phyloP scores from a whole-genome alignment of 1,140 invertebrate species.

The Steinernema feltiae region DNA sequence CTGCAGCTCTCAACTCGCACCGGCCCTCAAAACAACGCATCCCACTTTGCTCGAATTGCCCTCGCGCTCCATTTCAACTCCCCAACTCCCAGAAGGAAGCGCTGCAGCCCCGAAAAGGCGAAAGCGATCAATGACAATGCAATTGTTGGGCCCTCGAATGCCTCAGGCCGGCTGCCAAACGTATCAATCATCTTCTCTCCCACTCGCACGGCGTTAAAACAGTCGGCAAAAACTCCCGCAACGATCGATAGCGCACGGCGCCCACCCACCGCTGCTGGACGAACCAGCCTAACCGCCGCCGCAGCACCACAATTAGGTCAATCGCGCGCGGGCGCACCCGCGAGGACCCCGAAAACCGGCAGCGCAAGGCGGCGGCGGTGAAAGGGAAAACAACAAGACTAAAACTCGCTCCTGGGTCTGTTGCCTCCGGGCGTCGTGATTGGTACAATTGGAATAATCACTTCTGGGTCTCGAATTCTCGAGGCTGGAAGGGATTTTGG shows the following conservation, averaged over 20 bases:
- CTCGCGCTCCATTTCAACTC: background rate
- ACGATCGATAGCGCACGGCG: constrained; percentile 11
- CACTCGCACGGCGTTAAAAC: too few species aligned
- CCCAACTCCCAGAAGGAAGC: background rate
- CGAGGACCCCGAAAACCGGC: background rate
- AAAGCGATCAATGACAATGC: constrained; percentile 8
- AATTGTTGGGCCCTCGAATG: background rate
- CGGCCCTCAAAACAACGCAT: too few species aligned
- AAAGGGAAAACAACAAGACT: background rate
- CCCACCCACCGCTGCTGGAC: background rate
- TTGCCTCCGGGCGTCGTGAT: too few species aligned
- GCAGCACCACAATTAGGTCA: constrained; percentile 13
- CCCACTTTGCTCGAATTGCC: background rate
- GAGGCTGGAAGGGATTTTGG: too few species aligned
- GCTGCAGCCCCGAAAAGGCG: background rate
- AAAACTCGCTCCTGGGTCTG: too few species aligned
- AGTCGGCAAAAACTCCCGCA: background rate
- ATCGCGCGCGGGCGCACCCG: background rate
- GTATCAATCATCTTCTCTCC: background rate
- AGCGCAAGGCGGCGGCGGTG: background rate
- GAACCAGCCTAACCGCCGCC: background rate
- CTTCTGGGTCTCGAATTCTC: too few species aligned
- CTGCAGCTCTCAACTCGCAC: too few species aligned
- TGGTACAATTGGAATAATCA: background rate
- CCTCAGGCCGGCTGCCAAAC: background rate